Evolutionary conservation across 2,888 invertebrate species (phyloP), one percentile per base, ranked within the genome.

Genomic region (Sialis lutaria): DNA sequence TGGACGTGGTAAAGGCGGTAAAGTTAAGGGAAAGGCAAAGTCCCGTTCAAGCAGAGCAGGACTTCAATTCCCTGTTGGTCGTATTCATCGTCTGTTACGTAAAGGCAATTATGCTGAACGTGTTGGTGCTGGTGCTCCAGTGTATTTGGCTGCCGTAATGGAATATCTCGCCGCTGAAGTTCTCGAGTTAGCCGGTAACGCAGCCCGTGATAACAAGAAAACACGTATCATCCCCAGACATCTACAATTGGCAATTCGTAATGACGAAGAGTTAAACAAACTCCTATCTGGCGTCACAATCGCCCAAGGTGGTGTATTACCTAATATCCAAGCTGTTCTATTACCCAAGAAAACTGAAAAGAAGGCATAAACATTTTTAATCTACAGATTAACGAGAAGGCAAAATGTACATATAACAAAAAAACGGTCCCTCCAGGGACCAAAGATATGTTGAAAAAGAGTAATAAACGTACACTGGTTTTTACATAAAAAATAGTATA

Each of bases 241-340:
- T 61, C 67, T 88, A 30, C 81, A 87, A 60, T 59, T 89, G 53
- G 86, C 86, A 30, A 78, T 88, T 50, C 70, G 82, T 10, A 86
- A 85, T 61, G 88, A 89, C 61, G 84, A 86, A 55, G 88, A 89
- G 58, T 66, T 89, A 57, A 84, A 82, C 63, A 81, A 77, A 60
- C 67, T 89, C 44, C 63, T 89, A 5, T 72, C 76, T 0, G 81
- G 82, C 40, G 86, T 87, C 2, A 86, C 85, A 13, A 87, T 89
- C 58, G 79, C 85, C 30, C 82, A 88, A 64, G 88, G 88, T 50
- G 89, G 88, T 55, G 88, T 89, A 0, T 61, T 90, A 58, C 87
- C 88, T 0, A 81, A 82, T 58, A 86, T 87, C 53, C 80, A 83
- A 57, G 74, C 82, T 4, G 75, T 80, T 12, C 66, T 87, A 2